Evolutionary conservation across 2,888 invertebrate genomes (phyloP).

Genomic region (Amphipyra tragopoginis): DNA sequence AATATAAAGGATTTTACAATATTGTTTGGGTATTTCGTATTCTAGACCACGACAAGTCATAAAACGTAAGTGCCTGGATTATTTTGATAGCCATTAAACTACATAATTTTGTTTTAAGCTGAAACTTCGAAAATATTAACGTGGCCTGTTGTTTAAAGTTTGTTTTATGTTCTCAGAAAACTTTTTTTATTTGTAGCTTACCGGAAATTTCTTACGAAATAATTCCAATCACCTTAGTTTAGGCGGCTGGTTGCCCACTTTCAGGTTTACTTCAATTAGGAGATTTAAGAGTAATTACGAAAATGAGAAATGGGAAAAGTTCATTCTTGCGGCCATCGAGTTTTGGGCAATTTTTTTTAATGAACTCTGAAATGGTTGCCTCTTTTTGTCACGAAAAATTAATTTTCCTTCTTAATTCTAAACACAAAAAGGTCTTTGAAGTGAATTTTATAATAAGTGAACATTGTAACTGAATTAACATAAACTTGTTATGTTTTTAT

Average conservation of each 20-base stretch:
- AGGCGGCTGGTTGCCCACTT: conserved; percentile 58
- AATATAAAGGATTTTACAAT: conserved; percentile 42
- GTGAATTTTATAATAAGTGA: conserved; percentile 60
- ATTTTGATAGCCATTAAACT: conserved; percentile 28
- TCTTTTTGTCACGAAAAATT: conserved; percentile 75
- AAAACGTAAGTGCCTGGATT: conserved; percentile 39
- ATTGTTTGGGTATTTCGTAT: conserved; percentile 37
- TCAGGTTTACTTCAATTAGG: conserved; percentile 75
- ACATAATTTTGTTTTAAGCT: conserved; percentile 24
- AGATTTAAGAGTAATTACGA: conserved; percentile 82
- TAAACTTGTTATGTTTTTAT: conserved; percentile 22
- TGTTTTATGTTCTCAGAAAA: conserved; percentile 30
- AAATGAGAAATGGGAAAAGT: conserved; percentile 87
- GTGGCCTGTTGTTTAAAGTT: conserved; percentile 9
- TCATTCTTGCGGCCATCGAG: conserved; percentile 76
- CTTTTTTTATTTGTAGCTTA: conserved; percentile 42
- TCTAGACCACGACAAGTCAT: conserved; percentile 18
- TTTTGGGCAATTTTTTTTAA: conserved; percentile 78
- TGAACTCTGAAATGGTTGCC: conserved; percentile 76
- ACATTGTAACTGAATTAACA: conserved; percentile 51
- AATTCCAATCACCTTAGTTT: conserved; percentile 50
- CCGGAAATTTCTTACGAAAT: conserved; percentile 46
- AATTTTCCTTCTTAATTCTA: conserved; percentile 68
- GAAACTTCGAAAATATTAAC: no score
- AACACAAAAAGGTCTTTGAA: conserved; percentile 65